Conservation (phyloP, 2,888 invertebrate species). For the Dryomyza anilis region DNA sequence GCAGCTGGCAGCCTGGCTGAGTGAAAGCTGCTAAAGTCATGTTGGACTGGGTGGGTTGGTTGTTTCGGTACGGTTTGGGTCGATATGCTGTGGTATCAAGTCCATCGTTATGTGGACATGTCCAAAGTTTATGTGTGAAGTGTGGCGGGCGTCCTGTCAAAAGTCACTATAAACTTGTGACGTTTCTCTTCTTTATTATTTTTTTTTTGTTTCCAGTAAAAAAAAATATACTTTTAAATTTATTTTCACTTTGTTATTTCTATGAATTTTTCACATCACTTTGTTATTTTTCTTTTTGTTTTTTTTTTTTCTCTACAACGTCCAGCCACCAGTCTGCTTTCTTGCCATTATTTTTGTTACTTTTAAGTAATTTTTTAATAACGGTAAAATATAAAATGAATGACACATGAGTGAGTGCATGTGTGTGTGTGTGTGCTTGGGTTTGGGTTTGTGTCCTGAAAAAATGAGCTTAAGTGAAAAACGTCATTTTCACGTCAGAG, state of each 20-base stretch:
- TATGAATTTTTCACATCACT: no score
- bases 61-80: background rate
- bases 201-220: no score
- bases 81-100: background rate
- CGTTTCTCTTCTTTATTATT: conserved; percentile 48
- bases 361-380: conserved; percentile 36
- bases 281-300: conserved; percentile 7
- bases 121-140: conserved; percentile 45
- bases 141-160: conserved; percentile 57
- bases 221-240: conserved; percentile 50
- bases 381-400: conserved; percentile 33
- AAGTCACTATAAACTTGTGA: conserved; percentile 59
- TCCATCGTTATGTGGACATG: conserved; percentile 12
- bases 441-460: background rate
- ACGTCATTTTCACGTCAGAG: conserved; percentile 48
- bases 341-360: conserved; percentile 26
- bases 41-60: background rate
- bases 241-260: conserved; percentile 37
- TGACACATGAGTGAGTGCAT: conserved; percentile 32
- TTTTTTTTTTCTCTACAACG: background rate
- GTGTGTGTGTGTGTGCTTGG: background rate
- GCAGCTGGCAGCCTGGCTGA: conserved; percentile 24
- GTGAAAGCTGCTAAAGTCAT: conserved; percentile 4
- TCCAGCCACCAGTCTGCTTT: background rate
- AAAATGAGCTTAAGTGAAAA: conserved; percentile 45